Evolutionary conservation across 2,113 vertebrate species (phyloP), one percentile per base, ranked within the genome.

Genomic region (Eurypyga helias): DNA sequence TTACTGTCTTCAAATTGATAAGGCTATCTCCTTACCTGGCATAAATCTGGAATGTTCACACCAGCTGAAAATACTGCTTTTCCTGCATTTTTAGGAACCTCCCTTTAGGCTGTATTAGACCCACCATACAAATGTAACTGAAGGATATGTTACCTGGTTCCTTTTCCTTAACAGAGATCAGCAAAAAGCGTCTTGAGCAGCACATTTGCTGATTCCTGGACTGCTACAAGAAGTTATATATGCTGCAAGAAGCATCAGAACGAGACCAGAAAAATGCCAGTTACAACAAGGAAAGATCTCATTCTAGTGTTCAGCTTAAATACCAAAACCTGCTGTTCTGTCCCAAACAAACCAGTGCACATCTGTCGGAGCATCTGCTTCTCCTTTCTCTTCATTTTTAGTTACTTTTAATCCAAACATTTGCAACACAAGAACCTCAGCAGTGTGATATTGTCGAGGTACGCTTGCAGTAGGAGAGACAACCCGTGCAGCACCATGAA

Each of bases 381-480:
- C 33, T 67, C 31, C 38, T 36, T 60, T 73, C 60, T n/a, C 33
- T 58, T 43, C 2, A 3, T 31, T 62, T 71, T 87, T 17, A 5
- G 2, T 55, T 60, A 43, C 24, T 62, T 29, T 52, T 55, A 71
- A 87, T 45, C 4, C 21, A 58, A 83, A 64, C 0, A 2, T 1
- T 0, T 19, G 54, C 33, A 62, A 64, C 20, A 34, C 13, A 34
- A 79, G 36, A 61, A 77, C 21, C 43, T 51, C 8, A 29, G 61
- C 5, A 1, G 0, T 21, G 31, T 20, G n/a, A 11, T 36, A 67
- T 4, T 1, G 2, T 34, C 45, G 23, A 77, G 28, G 15, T 9
- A 49, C 17, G 8, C 46, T 5, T 31, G 8, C 26, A 61, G 36
- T 12, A 41, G 10, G 38, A 87, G 14, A 83, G 34, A 38, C 83